phyloP scores from a whole-genome alignment of 2,113 vertebrate genomes.

The Ardeotis arabs region DNA sequence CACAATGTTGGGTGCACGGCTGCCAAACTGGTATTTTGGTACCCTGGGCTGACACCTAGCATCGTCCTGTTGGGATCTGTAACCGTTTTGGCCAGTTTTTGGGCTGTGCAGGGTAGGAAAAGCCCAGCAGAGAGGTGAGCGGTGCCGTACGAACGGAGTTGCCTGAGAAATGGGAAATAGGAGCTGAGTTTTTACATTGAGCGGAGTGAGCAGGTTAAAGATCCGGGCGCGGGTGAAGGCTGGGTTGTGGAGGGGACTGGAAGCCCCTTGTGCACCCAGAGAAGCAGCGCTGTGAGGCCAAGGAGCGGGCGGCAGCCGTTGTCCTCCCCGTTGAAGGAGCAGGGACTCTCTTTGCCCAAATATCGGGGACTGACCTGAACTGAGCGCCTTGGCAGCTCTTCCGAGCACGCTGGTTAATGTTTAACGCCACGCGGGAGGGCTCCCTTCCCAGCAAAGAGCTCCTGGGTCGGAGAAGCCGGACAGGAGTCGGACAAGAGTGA shows the following conservation, averaged over 20 bases:
- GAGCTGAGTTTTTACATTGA: not conserved
- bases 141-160: fast-evolving
- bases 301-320: not conserved
- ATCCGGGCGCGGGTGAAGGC: fast-evolving
- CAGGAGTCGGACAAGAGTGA: not conserved
- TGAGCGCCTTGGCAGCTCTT: not conserved
- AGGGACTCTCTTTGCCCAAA: not conserved
- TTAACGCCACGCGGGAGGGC: not conserved
- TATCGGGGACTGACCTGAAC: not conserved
- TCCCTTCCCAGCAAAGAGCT: not conserved
- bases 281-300: not conserved
- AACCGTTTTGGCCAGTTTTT: not conserved
- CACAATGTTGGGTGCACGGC: fast-evolving
- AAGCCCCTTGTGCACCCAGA: not conserved
- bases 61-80: not conserved
- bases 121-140: not conserved
- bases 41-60: not conserved
- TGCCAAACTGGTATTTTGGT: not conserved
- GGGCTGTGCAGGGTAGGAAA: not conserved
- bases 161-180: not conserved
- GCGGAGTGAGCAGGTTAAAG: not conserved
- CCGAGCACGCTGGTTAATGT: not conserved
- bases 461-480: not conserved
- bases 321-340: not conserved
- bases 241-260: not conserved